A percentile compares a stretch with the other conserved stretches of the same genome.
Evolutionary conservation across 2,113 vertebrate genomes (phyloP).

Genomic region (Athene noctua): DNA sequence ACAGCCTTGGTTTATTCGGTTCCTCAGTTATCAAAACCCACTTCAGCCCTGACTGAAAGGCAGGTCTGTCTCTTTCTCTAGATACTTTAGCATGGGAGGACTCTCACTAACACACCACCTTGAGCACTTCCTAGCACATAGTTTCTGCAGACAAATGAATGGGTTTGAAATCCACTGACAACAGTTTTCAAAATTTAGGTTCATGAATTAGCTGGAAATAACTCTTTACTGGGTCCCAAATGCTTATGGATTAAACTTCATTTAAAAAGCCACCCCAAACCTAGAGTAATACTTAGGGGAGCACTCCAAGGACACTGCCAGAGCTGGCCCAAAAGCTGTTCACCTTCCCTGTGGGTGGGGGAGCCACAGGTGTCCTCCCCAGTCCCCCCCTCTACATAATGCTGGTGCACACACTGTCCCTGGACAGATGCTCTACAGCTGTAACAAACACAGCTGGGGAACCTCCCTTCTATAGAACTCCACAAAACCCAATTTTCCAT

Average conservation of each 20-base stretch:
- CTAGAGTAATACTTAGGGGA: not conserved
- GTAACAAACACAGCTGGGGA: rapidly evolving
- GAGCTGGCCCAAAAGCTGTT: not conserved
- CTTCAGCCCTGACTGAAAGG: not conserved
- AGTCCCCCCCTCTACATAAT: rapidly evolving
- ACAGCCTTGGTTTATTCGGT: not conserved
- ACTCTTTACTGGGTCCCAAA: not conserved
- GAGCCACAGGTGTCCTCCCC: not conserved
- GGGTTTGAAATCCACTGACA: not conserved
- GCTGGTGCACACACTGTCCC: not conserved
- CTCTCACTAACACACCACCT: not conserved
- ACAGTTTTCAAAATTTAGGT: not conserved
- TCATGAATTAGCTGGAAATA: not conserved
- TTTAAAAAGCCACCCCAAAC: not conserved
- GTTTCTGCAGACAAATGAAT: not conserved
- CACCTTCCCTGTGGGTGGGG: rapidly evolving
- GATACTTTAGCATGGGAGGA: not conserved
- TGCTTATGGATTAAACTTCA: not conserved
- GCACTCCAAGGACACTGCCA: not conserved
- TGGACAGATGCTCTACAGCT: not conserved
- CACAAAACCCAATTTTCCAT: not conserved
- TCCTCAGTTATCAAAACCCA: not conserved
- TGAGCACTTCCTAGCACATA: rapidly evolving
- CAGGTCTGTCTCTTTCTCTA: not conserved
- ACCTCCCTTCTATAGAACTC: not conserved